Conservation (phyloP, 2,888 invertebrate genomes). For the Dolichopus griseipennis region DNA sequence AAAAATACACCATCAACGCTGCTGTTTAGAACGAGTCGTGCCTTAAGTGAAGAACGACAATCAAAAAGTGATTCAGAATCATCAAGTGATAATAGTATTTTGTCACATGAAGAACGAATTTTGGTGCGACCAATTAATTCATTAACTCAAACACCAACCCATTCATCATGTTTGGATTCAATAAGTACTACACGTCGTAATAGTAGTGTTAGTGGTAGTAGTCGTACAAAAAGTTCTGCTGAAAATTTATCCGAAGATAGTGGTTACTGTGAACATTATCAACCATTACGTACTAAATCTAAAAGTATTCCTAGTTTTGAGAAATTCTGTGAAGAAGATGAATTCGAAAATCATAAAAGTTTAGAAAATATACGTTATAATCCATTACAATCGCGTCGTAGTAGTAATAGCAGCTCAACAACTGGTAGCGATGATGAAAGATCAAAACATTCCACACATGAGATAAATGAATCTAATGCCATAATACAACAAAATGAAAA, state of each 20-base stretch:
- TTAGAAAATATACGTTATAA: constrained; percentile 25
- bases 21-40: constrained; percentile 2
- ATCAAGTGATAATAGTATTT: constrained; percentile 27
- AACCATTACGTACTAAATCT: constrained; percentile 33
- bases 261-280: constrained; percentile 55
- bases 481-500: constrained; percentile 4
- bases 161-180: not conserved
- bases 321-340: constrained; percentile 41
- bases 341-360: constrained; percentile 27
- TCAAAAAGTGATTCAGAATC: constrained; percentile 24
- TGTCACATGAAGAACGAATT: constrained; percentile 24
- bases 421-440: constrained; percentile 40
- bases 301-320: constrained; percentile 45
- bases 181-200: constrained; percentile 12
- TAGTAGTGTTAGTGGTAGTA: constrained; percentile 23
- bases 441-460: constrained; percentile 15
- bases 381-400: not conserved
- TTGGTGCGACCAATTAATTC: constrained; percentile 10
- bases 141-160: not conserved
- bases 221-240: constrained; percentile 50
- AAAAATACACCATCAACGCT: constrained; percentile 26
- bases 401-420: constrained; percentile 19
- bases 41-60: constrained; percentile 10
- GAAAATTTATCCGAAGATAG: constrained; percentile 76
- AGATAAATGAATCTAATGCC: constrained; percentile 8